These are phyloP conservation scores for Eugnorisma glareosa DNA, from an alignment of 2,888 invertebrate species.

Conservation along the genomic window DNA sequence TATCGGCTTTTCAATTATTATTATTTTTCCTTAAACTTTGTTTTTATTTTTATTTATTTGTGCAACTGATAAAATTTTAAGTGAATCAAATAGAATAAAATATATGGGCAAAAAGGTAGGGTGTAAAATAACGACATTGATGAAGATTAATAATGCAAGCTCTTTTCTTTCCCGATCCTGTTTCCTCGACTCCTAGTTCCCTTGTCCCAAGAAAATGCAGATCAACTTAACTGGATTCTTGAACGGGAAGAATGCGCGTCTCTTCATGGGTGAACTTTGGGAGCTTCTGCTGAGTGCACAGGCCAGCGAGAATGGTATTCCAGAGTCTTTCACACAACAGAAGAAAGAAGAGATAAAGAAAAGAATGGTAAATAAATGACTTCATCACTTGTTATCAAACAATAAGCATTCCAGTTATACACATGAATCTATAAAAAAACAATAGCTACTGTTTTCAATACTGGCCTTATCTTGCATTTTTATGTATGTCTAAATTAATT, in stretches of 20 bases:
- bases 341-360: constrained; percentile 99
- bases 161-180: constrained; percentile 86
- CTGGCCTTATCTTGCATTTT: background rate
- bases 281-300: constrained; percentile 98
- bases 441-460: constrained; percentile 6
- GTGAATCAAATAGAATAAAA: constrained; percentile 47
- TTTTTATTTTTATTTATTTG: constrained; percentile 52
- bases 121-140: constrained; percentile 67
- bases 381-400: background rate
- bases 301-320: constrained; percentile 98
- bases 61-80: constrained; percentile 52
- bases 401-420: background rate
- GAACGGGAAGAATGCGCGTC: constrained; percentile 98
- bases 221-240: constrained; percentile 99
- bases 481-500: background rate
- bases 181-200: constrained; percentile 93
- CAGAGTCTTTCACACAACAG: constrained; percentile 97
- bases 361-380: constrained; percentile 92
- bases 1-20: constrained; percentile 79
- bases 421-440: background rate
- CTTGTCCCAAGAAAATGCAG: constrained; percentile 99
- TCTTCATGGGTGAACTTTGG: constrained; percentile 99
- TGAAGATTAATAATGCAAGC: constrained; percentile 75
- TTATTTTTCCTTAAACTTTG: constrained; percentile 63
- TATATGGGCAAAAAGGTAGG: constrained; percentile 67